phyloP scores from a whole-genome alignment of 2,797 vertebrate genomes.

The Enteromius treurensis region DNA sequence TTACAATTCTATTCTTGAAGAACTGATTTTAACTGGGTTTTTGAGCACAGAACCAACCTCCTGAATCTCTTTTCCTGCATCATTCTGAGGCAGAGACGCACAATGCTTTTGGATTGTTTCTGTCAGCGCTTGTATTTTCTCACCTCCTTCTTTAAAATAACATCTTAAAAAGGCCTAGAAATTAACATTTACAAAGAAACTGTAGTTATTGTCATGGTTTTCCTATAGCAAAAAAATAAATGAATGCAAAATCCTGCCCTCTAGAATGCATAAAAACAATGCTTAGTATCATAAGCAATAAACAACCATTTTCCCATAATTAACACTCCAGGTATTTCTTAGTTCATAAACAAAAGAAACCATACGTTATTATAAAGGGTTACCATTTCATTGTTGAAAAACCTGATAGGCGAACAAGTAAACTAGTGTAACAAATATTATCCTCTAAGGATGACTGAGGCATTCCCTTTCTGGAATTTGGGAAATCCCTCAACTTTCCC shows the following conservation, averaged over 20 bases:
- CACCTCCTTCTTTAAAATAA: conserved; percentile 61
- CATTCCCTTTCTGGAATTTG: neutral
- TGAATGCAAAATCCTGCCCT: no score
- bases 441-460: neutral
- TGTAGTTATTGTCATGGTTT: no score
- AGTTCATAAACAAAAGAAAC: no score
- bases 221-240: no score
- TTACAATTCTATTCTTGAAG: neutral
- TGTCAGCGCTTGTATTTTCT: neutral
- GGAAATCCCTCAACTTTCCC: conserved; percentile 29
- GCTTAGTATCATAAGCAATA: no score
- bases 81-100: conserved; percentile 18
- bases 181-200: no score
- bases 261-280: no score
- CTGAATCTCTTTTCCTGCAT: conserved; percentile 26
- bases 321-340: no score
- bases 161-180: conserved; percentile 61
- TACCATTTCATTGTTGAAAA: no score
- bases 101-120: neutral
- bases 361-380: no score
- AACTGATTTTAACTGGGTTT: neutral
- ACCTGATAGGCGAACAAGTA: neutral
- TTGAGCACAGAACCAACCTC: conserved; percentile 28
- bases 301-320: no score
- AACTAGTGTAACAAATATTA: neutral